These are phyloP conservation scores for Aptenodytes patagonicus DNA, from an alignment of 2,113 vertebrate genomes.

Conservation along the genomic window DNA sequence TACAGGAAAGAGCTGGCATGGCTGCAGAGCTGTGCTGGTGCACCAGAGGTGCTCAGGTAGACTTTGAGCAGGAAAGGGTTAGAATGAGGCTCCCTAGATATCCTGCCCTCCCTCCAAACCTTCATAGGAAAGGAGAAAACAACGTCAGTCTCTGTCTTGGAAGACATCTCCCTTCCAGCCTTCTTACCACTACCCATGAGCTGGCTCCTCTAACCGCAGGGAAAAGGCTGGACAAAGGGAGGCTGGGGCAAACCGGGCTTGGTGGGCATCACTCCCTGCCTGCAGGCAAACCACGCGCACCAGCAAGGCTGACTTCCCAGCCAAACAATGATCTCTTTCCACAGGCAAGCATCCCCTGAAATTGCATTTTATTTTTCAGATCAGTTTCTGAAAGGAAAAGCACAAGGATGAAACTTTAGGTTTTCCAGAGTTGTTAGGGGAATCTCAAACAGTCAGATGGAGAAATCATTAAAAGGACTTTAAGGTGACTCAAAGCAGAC, in stretches of 20 bases:
- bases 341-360: not conserved
- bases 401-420: not conserved
- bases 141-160: not conserved
- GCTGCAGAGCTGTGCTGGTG: not conserved
- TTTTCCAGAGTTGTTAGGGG: not conserved
- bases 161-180: not conserved
- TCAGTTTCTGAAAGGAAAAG: not conserved
- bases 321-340: not conserved
- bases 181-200: not conserved
- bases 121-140: not conserved
- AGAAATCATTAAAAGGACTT: not conserved
- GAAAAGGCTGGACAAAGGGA: not conserved
- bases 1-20: not conserved
- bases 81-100: not conserved
- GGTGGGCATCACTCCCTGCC: not conserved
- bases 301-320: not conserved
- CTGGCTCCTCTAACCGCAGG: not conserved
- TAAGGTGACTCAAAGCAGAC: not conserved
- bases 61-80: not conserved
- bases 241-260: not conserved
- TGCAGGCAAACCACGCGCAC: not conserved
- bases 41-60: not conserved
- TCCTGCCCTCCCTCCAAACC: not conserved
- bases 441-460: not conserved
- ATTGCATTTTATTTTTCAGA: not conserved